These are phyloP conservation scores for Teleiodes luculella DNA, from an alignment of 2,888 invertebrate species.

Conservation along the genomic window DNA sequence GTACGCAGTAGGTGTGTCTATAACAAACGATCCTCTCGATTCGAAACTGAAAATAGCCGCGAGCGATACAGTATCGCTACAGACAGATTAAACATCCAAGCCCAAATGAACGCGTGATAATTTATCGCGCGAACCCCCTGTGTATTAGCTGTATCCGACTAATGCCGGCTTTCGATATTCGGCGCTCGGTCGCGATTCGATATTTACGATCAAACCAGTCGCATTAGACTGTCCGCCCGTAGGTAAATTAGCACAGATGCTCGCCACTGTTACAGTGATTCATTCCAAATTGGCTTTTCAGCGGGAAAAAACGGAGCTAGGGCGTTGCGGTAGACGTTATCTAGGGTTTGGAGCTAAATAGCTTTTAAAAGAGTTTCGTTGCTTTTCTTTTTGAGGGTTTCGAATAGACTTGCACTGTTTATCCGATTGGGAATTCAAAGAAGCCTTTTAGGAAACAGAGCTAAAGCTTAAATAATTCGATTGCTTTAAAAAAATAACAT, in stretches of 20 bases:
- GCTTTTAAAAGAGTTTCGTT: constrained; percentile 66
- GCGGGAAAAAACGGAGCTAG: constrained; percentile 61
- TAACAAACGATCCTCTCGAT: constrained; percentile 24
- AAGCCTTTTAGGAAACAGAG: not conserved
- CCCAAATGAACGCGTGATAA: constrained; percentile 76
- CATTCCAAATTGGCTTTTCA: constrained; percentile 79
- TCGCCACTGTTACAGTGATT: constrained; percentile 76
- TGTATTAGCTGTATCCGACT: constrained; percentile 79
- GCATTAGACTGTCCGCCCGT: constrained; percentile 78
- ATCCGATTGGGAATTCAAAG: constrained; percentile 1
- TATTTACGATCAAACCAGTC: constrained; percentile 73
- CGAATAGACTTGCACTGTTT: constrained; percentile 25
- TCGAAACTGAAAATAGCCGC: constrained; percentile 52
- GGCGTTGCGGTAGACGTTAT: constrained; percentile 61
- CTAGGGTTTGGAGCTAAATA: constrained; percentile 64
- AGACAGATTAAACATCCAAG: constrained; percentile 77
- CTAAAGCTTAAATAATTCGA: no score
- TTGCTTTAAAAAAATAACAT: no score
- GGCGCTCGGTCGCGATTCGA: constrained; percentile 73
- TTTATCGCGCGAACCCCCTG: constrained; percentile 74
- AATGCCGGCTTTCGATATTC: constrained; percentile 78
- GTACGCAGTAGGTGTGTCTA: constrained; percentile 10
- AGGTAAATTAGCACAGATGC: constrained; percentile 80
- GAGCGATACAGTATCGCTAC: constrained; percentile 56
- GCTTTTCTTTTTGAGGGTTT: constrained; percentile 40